Conservation (phyloP, 2,113 vertebrate genomes). For the Panurus biarmicus region DNA sequence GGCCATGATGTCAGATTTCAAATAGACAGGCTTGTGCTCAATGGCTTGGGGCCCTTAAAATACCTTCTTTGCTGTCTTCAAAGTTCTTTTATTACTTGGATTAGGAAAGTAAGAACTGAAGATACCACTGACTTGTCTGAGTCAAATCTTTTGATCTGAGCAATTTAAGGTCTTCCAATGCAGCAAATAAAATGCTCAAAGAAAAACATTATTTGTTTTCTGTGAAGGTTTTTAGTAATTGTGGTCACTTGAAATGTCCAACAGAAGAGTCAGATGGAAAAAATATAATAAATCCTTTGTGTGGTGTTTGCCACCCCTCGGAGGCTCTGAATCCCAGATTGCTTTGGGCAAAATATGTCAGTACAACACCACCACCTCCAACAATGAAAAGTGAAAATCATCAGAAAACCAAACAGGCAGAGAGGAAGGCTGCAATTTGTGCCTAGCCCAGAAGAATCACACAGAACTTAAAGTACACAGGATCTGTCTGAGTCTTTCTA, state of each 20-base stretch:
- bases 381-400: neutral
- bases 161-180: neutral
- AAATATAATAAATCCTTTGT: neutral
- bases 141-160: neutral
- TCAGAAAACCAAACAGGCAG: neutral
- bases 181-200: neutral
- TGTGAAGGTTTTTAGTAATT: neutral
- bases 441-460: neutral
- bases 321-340: neutral
- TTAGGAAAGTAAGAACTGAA: neutral
- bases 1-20: neutral
- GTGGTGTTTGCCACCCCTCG: accelerated
- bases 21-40: neutral
- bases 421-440: neutral
- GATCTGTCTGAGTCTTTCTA: neutral
- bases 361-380: neutral
- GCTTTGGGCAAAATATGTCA: neutral
- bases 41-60: neutral
- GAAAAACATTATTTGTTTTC: neutral
- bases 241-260: neutral
- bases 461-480: neutral
- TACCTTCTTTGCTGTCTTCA: neutral
- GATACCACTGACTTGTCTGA: neutral
- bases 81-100: neutral
- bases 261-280: neutral